A percentile compares a stretch with the other conserved stretches of the same genome.
Evolutionary conservation across 1,140 invertebrate genomes (phyloP).

Genomic region (Neodiprion virginianus): DNA sequence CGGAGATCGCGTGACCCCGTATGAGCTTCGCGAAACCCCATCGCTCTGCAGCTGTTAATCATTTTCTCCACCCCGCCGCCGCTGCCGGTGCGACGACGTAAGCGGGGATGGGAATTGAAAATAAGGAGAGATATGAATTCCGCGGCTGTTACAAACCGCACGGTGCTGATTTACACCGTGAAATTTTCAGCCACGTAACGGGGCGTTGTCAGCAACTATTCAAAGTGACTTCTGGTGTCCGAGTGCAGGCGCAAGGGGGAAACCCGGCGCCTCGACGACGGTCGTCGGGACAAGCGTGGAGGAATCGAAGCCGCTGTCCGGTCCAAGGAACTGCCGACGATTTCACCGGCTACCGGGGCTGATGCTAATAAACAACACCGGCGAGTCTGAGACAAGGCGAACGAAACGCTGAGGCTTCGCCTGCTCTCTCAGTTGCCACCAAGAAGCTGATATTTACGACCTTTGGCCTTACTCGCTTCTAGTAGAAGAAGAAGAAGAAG

Average conservation of each 20-base stretch:
- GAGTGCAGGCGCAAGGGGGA: background rate
- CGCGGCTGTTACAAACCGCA: background rate
- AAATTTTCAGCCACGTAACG: background rate
- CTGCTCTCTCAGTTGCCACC: background rate
- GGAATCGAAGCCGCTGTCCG: background rate
- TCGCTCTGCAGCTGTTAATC: background rate
- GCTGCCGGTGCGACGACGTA: too few relatives aligned
- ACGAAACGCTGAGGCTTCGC: background rate
- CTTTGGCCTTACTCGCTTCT: background rate
- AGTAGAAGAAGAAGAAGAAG: too few relatives aligned
- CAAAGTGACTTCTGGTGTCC: background rate
- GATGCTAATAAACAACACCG: conserved; percentile 1
- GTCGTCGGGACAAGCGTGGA: background rate
- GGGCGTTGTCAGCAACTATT: conserved; percentile 6
- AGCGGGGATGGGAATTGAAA: too few relatives aligned
- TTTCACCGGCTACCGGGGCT: background rate
- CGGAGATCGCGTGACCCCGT: background rate
- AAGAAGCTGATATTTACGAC: background rate
- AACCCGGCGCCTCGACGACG: background rate
- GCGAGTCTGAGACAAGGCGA: background rate
- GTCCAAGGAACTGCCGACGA: background rate
- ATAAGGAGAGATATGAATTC: background rate
- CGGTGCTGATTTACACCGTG: background rate
- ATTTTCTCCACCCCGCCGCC: too few relatives aligned
- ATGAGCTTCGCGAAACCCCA: background rate